These are phyloP conservation scores for Henicopernis longicauda DNA, from an alignment of 2,113 vertebrate species.

Conservation along the genomic window DNA sequence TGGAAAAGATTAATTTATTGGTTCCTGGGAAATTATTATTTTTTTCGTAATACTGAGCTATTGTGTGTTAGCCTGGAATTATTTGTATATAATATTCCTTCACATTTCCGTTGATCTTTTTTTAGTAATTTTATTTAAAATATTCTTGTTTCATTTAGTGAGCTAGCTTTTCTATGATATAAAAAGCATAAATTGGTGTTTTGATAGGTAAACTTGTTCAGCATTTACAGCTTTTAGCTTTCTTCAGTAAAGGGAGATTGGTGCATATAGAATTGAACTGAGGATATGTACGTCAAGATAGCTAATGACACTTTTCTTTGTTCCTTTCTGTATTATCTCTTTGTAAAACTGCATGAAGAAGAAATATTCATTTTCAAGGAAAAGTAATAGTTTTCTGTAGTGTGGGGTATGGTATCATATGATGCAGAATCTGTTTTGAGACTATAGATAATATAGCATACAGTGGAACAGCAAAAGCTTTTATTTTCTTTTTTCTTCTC, in stretches of 20 bases:
- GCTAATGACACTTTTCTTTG: background rate
- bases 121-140: background rate
- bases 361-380: slow-evolving; percentile 11
- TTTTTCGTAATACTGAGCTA: background rate
- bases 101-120: background rate
- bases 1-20: background rate
- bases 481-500: slow-evolving; percentile 75
- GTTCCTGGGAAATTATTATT: background rate
- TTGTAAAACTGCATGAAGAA: background rate
- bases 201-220: background rate
- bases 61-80: background rate
- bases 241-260: background rate
- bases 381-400: slow-evolving; percentile 13
- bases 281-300: background rate
- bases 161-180: background rate
- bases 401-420: background rate
- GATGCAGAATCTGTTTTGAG: slow-evolving; percentile 14
- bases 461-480: slow-evolving; percentile 65
- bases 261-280: background rate
- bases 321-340: background rate
- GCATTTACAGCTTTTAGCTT: background rate
- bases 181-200: background rate
- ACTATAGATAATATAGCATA: background rate
- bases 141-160: background rate
- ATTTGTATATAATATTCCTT: background rate